Conservation (phyloP, 1,140 invertebrate genomes). For the Heterodera schachtii region DNA sequence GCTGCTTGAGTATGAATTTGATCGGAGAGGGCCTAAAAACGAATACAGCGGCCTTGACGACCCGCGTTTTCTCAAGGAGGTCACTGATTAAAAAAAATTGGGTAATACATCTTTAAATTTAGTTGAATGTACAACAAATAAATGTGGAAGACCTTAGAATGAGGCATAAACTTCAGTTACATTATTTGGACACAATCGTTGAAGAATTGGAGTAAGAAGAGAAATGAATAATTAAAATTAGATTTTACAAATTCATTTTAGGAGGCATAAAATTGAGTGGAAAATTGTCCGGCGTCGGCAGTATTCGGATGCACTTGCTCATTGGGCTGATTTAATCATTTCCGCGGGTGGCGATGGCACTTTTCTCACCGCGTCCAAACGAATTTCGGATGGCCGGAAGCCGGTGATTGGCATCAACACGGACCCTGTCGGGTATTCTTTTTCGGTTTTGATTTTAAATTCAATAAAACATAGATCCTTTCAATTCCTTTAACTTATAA, state of each 20-base stretch:
- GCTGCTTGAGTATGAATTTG: slow-evolving; percentile 40
- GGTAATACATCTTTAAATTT: slow-evolving; percentile 18
- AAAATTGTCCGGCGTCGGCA: slow-evolving; percentile 50
- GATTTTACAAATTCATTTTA: slow-evolving; percentile 21
- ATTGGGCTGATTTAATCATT: slow-evolving; percentile 91
- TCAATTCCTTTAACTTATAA: no score
- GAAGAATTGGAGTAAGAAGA: slow-evolving; percentile 47
- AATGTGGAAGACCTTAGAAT: slow-evolving; percentile 48
- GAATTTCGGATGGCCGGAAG: slow-evolving; percentile 76
- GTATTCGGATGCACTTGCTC: slow-evolving; percentile 72
- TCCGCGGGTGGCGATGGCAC: slow-evolving; percentile 97
- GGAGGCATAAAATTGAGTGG: slow-evolving; percentile 56
- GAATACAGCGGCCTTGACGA: slow-evolving; percentile 21
- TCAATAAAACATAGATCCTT: neutral
- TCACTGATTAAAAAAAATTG: neutral
- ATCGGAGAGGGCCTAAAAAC: slow-evolving; percentile 23
- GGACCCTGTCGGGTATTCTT: slow-evolving; percentile 75
- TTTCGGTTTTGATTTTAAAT: neutral
- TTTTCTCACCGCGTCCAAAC: slow-evolving; percentile 87
- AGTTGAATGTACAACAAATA: slow-evolving; percentile 34
- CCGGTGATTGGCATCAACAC: slow-evolving; percentile 96
- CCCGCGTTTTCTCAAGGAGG: slow-evolving; percentile 37
- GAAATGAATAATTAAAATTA: neutral
- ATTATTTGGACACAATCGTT: slow-evolving; percentile 46
- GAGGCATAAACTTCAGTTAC: slow-evolving; percentile 49